Conservation (phyloP, 1,140 invertebrate genomes). For the Drosophila kepulauana region DNA sequence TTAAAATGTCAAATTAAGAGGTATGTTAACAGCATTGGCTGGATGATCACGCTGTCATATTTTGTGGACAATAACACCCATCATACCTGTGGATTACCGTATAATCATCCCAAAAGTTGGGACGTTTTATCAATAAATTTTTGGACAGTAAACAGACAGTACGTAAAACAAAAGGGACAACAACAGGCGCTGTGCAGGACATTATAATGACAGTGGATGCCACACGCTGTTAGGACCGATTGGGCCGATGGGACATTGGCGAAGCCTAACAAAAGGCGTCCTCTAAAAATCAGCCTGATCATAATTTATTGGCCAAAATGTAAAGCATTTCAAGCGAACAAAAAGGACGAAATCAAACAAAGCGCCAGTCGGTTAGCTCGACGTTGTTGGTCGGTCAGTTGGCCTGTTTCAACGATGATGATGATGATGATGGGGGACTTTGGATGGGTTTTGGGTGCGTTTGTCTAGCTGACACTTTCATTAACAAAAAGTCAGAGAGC, state of each 20-base stretch:
- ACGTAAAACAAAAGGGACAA: constrained; percentile 25
- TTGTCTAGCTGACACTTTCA: constrained; percentile 82
- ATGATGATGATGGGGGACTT: not conserved
- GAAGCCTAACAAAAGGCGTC: constrained; percentile 17
- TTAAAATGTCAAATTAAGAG: constrained; percentile 2
- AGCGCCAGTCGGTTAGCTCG: constrained; percentile 6
- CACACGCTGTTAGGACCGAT: constrained; percentile 25
- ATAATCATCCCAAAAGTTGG: constrained; percentile 13
- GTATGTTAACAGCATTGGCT: too few relatives aligned
- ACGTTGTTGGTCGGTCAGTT: constrained; percentile 16
- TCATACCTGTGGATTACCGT: constrained; percentile 17
- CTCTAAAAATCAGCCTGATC: constrained; percentile 73
- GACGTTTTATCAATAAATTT: constrained; percentile 28
- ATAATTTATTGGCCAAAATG: constrained; percentile 77
- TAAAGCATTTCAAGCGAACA: constrained; percentile 41
- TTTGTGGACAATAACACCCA: not conserved
- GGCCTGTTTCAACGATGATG: constrained; percentile 14
- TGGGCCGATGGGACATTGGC: not conserved
- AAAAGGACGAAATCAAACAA: constrained; percentile 30
- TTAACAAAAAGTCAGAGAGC: constrained; percentile 79
- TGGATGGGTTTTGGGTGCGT: constrained; percentile 44
- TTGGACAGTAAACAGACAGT: not conserved
- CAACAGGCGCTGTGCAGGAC: constrained; percentile 18
- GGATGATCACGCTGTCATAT: constrained; percentile 2
- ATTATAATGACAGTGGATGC: constrained; percentile 35